phyloP scores from a whole-genome alignment of 1,140 invertebrate genomes.

The Ips nitidus region DNA sequence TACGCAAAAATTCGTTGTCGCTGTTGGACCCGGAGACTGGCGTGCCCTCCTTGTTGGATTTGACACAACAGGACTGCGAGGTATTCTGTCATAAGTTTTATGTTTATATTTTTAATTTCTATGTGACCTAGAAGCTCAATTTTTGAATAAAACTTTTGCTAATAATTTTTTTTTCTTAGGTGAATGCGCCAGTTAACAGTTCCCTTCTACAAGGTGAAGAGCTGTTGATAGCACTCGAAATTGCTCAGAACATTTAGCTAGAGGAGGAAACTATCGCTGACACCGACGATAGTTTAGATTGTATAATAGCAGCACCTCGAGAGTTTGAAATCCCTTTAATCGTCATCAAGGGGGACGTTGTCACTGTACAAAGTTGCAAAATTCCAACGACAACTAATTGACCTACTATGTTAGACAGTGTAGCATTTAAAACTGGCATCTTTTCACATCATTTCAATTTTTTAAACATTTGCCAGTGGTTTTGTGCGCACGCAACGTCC shows the following conservation, averaged over 20 bases:
- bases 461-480: slow-evolving; percentile 6
- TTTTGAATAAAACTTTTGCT: too few species aligned
- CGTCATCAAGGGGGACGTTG: slow-evolving; percentile 34
- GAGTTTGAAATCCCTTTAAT: slow-evolving; percentile 43
- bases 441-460: too few species aligned
- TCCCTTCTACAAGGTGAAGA: slow-evolving; percentile 57
- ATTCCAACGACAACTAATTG: slow-evolving; percentile 16
- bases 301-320: slow-evolving; percentile 34
- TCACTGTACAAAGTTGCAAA: slow-evolving; percentile 36
- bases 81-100: slow-evolving; percentile 4
- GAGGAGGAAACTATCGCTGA: slow-evolving; percentile 19
- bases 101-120: background rate
- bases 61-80: slow-evolving; percentile 59
- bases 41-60: slow-evolving; percentile 54
- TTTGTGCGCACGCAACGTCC: slow-evolving; percentile 6
- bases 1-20: slow-evolving; percentile 51
- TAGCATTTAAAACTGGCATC: too few species aligned
- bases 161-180: slow-evolving; percentile 32
- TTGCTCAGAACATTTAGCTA: slow-evolving; percentile 44
- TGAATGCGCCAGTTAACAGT: slow-evolving; percentile 57
- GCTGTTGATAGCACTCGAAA: slow-evolving; percentile 57
- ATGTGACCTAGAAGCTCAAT: background rate
- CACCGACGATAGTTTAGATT: slow-evolving; percentile 14
- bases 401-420: too few species aligned
- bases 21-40: slow-evolving; percentile 51